Conservation (phyloP, 1,140 invertebrate species). For the Pentalonia nigronervosa region DNA sequence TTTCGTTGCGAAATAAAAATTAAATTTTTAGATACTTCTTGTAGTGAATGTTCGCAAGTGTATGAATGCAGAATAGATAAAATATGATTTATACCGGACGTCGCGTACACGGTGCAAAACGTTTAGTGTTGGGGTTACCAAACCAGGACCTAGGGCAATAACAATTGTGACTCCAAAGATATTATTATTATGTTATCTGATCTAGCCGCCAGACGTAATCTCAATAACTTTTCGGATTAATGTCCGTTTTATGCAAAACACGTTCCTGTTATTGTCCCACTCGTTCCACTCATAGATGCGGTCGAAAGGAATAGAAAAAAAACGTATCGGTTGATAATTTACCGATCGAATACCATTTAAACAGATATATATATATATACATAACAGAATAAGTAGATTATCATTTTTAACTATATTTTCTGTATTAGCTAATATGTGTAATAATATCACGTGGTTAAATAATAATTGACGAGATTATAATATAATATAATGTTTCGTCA, state of each 20-base stretch:
- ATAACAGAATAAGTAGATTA: neutral
- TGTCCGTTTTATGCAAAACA: neutral
- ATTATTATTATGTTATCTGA: constrained; percentile 17
- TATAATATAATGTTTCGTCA: neutral
- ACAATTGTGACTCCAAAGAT: constrained; percentile 15
- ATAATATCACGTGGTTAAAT: neutral
- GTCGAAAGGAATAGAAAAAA: neutral
- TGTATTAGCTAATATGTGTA: neutral
- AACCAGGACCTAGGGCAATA: constrained; percentile 4
- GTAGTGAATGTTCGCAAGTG: constrained; percentile 2
- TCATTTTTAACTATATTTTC: neutral
- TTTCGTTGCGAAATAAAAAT: neutral
- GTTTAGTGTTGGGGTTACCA: constrained; percentile 3
- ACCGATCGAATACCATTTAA: neutral
- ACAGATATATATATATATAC: no score
- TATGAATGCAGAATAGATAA: neutral
- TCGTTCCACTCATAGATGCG: neutral
- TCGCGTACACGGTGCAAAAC: neutral
- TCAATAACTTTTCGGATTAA: constrained; percentile 30
- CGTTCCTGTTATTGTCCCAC: neutral
- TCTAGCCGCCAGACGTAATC: constrained; percentile 4
- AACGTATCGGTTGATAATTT: neutral
- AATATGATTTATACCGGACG: constrained; percentile 10
- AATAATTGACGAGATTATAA: neutral
- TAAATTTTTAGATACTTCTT: neutral